phyloP scores from a whole-genome alignment of 23 tunicate species.

The Styela plicata region DNA sequence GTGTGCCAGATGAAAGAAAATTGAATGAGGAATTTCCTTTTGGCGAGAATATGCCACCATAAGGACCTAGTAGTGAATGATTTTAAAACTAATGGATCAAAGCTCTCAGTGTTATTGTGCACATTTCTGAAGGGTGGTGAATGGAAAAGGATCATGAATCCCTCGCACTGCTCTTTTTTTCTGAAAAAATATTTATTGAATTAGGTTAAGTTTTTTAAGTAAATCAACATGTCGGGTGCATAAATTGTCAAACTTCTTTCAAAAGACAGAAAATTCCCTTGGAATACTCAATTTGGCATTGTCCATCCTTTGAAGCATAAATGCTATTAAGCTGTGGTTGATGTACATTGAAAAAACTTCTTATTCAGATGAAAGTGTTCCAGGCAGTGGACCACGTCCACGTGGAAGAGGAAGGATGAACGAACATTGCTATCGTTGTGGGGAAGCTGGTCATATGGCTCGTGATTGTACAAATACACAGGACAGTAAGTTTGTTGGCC shows the following conservation, averaged over 20 bases:
- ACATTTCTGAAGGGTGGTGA: too few relatives aligned
- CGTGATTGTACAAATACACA: slow-evolving; percentile 54
- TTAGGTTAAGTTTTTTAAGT: too few relatives aligned
- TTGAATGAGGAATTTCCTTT: too few relatives aligned
- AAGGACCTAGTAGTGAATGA: slow-evolving; percentile 18
- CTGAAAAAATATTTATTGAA: too few relatives aligned
- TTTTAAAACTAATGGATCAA: neutral
- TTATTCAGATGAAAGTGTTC: slow-evolving; percentile 9
- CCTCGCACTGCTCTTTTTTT: too few relatives aligned
- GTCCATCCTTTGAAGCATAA: neutral
- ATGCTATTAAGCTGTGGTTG: neutral
- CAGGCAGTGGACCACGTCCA: slow-evolving; percentile 19
- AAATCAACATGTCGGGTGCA: too few relatives aligned
- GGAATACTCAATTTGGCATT: neutral
- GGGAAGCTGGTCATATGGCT: slow-evolving; percentile 88
- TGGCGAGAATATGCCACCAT: too few relatives aligned
- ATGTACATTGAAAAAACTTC: neutral
- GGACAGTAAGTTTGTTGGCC: slow-evolving; percentile 77
- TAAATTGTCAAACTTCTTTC: neutral
- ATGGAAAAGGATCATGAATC: too few relatives aligned
- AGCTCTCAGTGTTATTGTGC: too few relatives aligned
- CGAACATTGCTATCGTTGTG: slow-evolving; percentile 87
- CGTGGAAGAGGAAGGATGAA: slow-evolving; percentile 21
- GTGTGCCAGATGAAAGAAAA: too few relatives aligned
- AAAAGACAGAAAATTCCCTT: neutral